Evolutionary conservation across 2,113 vertebrate genomes (phyloP), one percentile per base, ranked within the genome.

Genomic region (Excalfactoria chinensis): DNA sequence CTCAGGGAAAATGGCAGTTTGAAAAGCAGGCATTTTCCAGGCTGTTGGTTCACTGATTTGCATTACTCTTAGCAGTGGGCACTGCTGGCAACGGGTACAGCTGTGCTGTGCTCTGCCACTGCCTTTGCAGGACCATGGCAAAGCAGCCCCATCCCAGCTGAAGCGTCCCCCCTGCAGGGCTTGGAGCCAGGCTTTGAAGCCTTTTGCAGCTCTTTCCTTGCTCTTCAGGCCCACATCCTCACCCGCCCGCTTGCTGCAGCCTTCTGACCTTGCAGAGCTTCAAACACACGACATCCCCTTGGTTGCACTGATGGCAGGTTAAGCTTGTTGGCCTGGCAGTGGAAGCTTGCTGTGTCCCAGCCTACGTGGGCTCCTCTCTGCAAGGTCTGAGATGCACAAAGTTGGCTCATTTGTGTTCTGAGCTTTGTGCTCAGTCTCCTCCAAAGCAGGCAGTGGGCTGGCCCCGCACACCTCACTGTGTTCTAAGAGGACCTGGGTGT

Each of bases 241-340:
- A 7, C 53, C 7, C 7, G 1, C 12, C 37, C 3, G 19, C 21
- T 44, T 23, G 66, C 35, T 8, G 13, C 16, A 25, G 6, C 72
- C 72, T 32, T 13, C 70, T 4, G 43, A 22, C 40, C 71, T 44
- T 20, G 18, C 43, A 43, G 17, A 56, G 13, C 53, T 56, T 43
- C 28, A 18, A 17, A 30, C 13, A 11, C 3, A 19, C 3, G 2
- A 32, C 26, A 1, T 43, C 28, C 35, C 23, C 48, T 0, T 44
- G 25, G 18, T 6, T 3, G 14, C 1, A 30, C 55, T 3, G 10
- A 5, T 1, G 8, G 12, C 1, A 2, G 30, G 30, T 3, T 6
- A 14, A 37, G 87, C 16, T 0, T 10, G 0, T 1, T 6, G 10
- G 58, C 49, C 2, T 3, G 59, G 18, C 32, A 1, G 26, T 2